Percentiles rank a stretch among this genome's conserved stretches.
These are phyloP conservation scores for Phortica variegata DNA, from an alignment of 1,140 invertebrate genomes.

Conservation along the genomic window DNA sequence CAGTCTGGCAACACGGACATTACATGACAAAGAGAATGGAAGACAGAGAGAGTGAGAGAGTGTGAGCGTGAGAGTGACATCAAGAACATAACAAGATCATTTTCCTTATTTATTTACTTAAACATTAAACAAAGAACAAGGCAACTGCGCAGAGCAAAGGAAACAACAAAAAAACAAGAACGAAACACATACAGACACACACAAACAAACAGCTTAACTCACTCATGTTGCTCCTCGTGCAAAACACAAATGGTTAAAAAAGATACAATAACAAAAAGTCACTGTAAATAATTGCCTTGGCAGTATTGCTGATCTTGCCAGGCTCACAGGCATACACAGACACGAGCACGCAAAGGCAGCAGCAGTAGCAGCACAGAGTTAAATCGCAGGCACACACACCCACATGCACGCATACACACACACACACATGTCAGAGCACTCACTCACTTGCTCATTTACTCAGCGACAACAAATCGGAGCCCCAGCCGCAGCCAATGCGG, in stretches of 20 bases:
- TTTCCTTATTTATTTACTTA: too few relatives aligned
- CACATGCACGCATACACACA: background rate
- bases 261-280: too few relatives aligned
- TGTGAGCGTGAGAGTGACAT: too few relatives aligned
- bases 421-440: constrained; percentile 5
- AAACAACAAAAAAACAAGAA: too few relatives aligned
- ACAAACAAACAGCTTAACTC: background rate
- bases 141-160: too few relatives aligned
- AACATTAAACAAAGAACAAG: too few relatives aligned
- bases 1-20: too few relatives aligned
- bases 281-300: too few relatives aligned
- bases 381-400: background rate
- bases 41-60: too few relatives aligned
- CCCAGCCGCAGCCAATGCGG: background rate
- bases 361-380: constrained; percentile 5
- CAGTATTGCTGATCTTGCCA: too few relatives aligned
- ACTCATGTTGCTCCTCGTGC: background rate
- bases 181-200: background rate
- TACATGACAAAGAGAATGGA: too few relatives aligned
- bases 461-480: constrained; percentile 7
- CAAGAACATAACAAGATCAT: too few relatives aligned
- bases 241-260: constrained; percentile 16
- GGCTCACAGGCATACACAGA: constrained; percentile 7
- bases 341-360: background rate
- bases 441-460: background rate